Evolutionary conservation across 2,113 vertebrate genomes (phyloP).

Genomic region (Chlamydotis undulata): DNA sequence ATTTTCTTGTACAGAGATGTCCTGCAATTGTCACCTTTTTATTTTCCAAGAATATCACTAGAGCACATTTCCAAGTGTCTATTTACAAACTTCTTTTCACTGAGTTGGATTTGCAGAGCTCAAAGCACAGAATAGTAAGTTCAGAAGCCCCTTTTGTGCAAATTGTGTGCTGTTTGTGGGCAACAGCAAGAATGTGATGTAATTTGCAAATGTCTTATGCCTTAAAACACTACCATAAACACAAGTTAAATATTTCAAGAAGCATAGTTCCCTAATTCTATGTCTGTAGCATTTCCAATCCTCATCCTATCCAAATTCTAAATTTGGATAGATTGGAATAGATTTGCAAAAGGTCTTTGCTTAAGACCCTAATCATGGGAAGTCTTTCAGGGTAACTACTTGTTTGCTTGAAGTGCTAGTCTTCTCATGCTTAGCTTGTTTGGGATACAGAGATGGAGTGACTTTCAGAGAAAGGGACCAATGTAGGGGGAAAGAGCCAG

Average conservation of each 20-base stretch:
- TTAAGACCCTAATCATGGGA: neutral
- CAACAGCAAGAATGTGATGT: neutral
- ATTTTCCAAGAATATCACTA: neutral
- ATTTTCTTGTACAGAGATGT: neutral
- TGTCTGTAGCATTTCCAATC: neutral
- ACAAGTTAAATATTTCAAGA: neutral
- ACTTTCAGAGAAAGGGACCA: neutral
- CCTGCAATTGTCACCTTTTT: neutral
- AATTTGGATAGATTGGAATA: neutral
- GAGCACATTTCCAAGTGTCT: neutral
- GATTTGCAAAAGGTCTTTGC: neutral
- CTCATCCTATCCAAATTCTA: neutral
- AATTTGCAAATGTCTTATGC: neutral
- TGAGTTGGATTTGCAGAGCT: neutral
- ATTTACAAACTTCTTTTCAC: neutral
- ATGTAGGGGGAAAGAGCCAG: neutral
- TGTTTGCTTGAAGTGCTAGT: neutral
- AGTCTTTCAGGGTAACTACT: neutral
- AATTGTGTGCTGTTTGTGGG: neutral
- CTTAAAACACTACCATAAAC: neutral
- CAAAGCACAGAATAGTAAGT: neutral
- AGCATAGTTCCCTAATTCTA: neutral
- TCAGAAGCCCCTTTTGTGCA: neutral
- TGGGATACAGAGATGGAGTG: neutral
- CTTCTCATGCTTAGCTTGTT: neutral